Evolutionary conservation across 2,888 invertebrate species (phyloP).

Genomic region (Nymphalis polychloros): DNA sequence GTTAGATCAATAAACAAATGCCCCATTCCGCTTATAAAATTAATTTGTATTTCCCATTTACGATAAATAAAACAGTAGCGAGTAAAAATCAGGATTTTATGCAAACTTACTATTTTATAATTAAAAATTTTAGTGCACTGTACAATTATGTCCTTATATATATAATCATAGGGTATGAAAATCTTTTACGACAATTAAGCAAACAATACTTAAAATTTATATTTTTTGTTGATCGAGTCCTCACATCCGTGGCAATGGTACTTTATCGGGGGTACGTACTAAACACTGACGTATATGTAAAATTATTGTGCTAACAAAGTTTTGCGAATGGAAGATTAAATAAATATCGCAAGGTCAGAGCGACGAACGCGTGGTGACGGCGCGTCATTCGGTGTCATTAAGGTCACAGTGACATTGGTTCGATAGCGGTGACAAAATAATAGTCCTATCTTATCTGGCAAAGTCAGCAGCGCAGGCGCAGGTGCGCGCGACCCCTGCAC

Average conservation of each 20-base stretch:
- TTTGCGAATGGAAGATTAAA: slow-evolving; percentile 78
- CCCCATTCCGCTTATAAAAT: too few relatives aligned
- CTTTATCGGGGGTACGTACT: slow-evolving; percentile 15
- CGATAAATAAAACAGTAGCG: too few relatives aligned
- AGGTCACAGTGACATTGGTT: slow-evolving; percentile 81
- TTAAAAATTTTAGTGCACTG: too few relatives aligned
- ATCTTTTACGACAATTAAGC: too few relatives aligned
- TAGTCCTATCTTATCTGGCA: slow-evolving; percentile 79
- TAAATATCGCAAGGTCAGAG: slow-evolving; percentile 78
- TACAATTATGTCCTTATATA: too few relatives aligned
- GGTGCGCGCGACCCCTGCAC: slow-evolving; percentile 73
- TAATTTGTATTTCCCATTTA: too few relatives aligned
- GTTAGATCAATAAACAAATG: too few relatives aligned
- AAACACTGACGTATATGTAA: slow-evolving; percentile 39
- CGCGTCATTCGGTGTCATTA: slow-evolving; percentile 78
- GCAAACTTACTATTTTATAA: too few relatives aligned
- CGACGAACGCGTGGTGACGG: slow-evolving; percentile 64
- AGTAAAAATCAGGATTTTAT: too few relatives aligned
- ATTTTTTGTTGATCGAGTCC: background rate
- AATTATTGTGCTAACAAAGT: slow-evolving; percentile 54
- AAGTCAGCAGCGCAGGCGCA: slow-evolving; percentile 77
- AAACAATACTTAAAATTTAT: background rate
- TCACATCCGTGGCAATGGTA: background rate
- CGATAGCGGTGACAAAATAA: slow-evolving; percentile 78
- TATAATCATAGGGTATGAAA: too few relatives aligned